Evolutionary conservation across 2,888 invertebrate genomes (phyloP).

Genomic region (Tenthredo amoena): DNA sequence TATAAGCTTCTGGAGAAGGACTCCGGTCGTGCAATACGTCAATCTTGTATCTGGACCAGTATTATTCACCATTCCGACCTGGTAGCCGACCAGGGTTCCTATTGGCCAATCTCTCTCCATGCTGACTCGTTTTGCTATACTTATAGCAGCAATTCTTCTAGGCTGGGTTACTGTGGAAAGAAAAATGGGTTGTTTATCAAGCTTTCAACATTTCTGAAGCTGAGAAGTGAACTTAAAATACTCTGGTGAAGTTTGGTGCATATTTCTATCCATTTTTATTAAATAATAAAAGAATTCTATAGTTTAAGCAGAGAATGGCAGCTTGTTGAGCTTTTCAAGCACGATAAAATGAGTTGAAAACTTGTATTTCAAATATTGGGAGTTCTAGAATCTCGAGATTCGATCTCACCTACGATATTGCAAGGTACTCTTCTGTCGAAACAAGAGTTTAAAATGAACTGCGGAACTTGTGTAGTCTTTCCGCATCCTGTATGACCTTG

Average conservation of each 20-base stretch:
- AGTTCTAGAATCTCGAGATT: too few relatives aligned
- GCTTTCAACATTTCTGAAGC: not conserved
- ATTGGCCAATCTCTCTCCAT: slow-evolving; percentile 90
- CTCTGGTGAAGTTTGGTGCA: not conserved
- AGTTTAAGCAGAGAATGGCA: not conserved
- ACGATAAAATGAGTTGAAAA: too few relatives aligned
- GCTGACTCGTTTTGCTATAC: slow-evolving; percentile 92
- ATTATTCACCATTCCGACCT: slow-evolving; percentile 87
- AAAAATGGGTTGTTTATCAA: not conserved
- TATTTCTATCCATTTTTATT: not conserved
- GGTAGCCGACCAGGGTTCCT: slow-evolving; percentile 93
- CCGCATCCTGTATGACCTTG: slow-evolving; percentile 98
- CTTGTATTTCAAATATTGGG: too few relatives aligned
- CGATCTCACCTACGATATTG: slow-evolving; percentile 84
- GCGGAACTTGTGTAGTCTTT: slow-evolving; percentile 94
- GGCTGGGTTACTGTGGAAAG: slow-evolving; percentile 90
- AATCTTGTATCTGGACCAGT: slow-evolving; percentile 86
- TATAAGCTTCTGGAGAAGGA: slow-evolving; percentile 90
- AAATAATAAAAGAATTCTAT: not conserved
- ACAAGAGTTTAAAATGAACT: slow-evolving; percentile 93
- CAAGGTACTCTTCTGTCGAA: slow-evolving; percentile 84
- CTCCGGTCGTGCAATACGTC: slow-evolving; percentile 93
- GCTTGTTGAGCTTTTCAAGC: not conserved
- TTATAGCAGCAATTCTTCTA: slow-evolving; percentile 94
- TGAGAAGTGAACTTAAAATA: not conserved